Evolutionary conservation across 2,113 vertebrate species (phyloP).

Genomic region (Leuciscus idus): DNA sequence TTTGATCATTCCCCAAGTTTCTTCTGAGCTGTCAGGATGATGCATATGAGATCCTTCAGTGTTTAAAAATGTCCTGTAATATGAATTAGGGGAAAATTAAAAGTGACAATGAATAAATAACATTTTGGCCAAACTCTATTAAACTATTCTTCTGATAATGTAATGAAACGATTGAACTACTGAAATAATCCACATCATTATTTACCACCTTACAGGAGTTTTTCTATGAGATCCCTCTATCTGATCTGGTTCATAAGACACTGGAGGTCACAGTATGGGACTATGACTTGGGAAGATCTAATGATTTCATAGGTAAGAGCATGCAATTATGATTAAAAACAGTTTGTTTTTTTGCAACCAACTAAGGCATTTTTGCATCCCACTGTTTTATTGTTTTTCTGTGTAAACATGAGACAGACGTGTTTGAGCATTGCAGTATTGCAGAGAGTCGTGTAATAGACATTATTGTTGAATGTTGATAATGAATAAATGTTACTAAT

Average conservation of each 20-base stretch:
- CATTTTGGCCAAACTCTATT: background rate
- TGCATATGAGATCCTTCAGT: background rate
- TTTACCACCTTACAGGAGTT: constrained; percentile 76
- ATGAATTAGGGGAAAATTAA: background rate
- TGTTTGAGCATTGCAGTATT: background rate
- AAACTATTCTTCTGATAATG: background rate
- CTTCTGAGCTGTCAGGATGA: background rate
- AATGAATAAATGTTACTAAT: too few relatives aligned
- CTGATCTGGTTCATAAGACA: constrained; percentile 78
- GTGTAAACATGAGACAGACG: background rate
- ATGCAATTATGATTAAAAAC: background rate
- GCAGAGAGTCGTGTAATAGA: background rate
- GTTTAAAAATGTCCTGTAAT: background rate
- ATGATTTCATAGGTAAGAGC: constrained; percentile 87
- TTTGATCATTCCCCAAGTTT: background rate
- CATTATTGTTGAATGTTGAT: background rate
- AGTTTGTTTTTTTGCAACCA: background rate
- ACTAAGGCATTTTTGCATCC: background rate
- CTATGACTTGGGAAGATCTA: constrained; percentile 86
- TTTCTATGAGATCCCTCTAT: constrained; percentile 83
- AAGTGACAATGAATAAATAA: background rate
- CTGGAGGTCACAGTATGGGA: constrained; percentile 89
- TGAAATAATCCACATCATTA: background rate
- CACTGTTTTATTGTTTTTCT: background rate
- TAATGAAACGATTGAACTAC: background rate